A percentile compares a stretch with the other conserved stretches of the same genome.
Evolutionary conservation across 2,797 vertebrate genomes (phyloP).

Genomic region (Syndactyla subalaris): DNA sequence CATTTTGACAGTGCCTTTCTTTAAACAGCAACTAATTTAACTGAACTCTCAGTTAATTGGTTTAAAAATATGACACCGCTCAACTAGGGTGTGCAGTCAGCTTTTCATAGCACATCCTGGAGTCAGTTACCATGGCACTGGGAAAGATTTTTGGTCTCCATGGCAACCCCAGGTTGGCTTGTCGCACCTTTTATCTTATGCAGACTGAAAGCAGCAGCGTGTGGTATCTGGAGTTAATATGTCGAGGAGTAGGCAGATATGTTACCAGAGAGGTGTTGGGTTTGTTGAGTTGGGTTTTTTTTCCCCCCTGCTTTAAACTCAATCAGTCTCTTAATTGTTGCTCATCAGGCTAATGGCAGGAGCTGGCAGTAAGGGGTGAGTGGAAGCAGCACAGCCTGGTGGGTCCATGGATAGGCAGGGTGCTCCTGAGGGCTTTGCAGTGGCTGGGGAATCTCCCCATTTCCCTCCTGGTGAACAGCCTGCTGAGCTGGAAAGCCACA

Average conservation of each 20-base stretch:
- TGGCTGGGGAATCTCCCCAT: background rate
- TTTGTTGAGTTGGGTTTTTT: background rate
- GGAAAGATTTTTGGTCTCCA: constrained; percentile 73
- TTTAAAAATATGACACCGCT: constrained; percentile 65
- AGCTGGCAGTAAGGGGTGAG: background rate
- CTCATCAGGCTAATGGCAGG: background rate
- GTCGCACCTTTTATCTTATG: constrained; percentile 68
- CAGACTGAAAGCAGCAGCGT: constrained; percentile 37
- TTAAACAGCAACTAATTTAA: constrained; percentile 56
- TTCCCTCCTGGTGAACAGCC: background rate
- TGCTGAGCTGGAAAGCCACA: background rate
- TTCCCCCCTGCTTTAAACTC: background rate
- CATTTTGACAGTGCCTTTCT: background rate
- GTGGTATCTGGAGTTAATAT: constrained; percentile 49
- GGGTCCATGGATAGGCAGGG: background rate
- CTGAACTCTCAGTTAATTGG: constrained; percentile 56
- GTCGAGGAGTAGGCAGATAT: background rate
- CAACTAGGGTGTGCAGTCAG: constrained; percentile 55
- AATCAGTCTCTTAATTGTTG: background rate
- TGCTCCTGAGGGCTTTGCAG: background rate
- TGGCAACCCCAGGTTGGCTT: constrained; percentile 75
- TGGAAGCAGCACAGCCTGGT: background rate
- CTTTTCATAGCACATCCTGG: constrained; percentile 65
- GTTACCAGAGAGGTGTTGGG: background rate
- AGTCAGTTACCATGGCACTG: constrained; percentile 76